Conservation (phyloP, 2,113 vertebrate species). For the Phalacrocorax brasilianus region DNA sequence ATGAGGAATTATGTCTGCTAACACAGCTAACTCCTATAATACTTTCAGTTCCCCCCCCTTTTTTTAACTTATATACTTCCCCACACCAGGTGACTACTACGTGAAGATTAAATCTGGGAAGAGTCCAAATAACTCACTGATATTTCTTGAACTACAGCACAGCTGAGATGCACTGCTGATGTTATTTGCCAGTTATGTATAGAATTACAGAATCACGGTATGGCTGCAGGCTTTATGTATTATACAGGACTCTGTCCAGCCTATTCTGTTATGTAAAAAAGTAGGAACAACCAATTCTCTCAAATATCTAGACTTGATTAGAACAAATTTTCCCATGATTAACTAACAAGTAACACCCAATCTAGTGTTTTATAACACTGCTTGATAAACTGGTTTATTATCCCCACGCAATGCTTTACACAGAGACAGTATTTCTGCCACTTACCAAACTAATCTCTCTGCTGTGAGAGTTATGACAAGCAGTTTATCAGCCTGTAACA, state of each 20-base stretch:
- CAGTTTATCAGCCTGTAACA: background rate
- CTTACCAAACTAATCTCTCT: background rate
- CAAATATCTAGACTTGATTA: background rate
- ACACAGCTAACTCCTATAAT: background rate
- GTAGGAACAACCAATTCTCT: background rate
- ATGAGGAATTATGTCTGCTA: background rate
- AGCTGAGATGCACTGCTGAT: background rate
- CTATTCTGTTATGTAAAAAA: background rate
- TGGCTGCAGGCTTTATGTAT: background rate
- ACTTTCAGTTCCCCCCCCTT: background rate
- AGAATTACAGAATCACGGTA: background rate
- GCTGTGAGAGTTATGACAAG: background rate
- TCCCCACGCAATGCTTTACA: background rate
- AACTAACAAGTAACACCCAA: background rate
- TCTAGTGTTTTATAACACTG: background rate
- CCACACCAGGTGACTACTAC: background rate
- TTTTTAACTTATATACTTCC: background rate
- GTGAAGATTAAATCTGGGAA: background rate
- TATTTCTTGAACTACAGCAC: background rate
- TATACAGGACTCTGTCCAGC: background rate
- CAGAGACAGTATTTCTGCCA: background rate
- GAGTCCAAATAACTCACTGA: background rate
- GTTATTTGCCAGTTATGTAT: background rate
- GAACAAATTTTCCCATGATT: background rate
- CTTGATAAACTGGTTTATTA: background rate